Evolutionary conservation across 2,888 invertebrate genomes (phyloP).

Genomic region (Crematogaster levior): DNA sequence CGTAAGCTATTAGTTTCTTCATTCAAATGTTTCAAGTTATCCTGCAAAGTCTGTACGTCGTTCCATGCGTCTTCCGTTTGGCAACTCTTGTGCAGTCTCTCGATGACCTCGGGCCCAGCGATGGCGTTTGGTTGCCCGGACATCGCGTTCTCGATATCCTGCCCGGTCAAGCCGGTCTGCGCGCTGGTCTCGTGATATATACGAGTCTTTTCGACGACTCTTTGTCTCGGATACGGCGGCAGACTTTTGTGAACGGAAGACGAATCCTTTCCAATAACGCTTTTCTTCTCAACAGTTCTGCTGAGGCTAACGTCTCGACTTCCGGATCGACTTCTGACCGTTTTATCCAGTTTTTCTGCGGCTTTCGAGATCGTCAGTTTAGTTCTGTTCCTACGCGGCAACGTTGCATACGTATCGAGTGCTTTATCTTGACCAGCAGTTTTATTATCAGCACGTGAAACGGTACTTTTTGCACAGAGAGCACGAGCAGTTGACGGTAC

Average conservation of each 20-base stretch:
- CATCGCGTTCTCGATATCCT: constrained; percentile 91
- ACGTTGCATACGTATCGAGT: constrained; percentile 92
- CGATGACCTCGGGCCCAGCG: constrained; percentile 83
- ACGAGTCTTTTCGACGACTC: constrained; percentile 87
- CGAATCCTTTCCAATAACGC: constrained; percentile 74
- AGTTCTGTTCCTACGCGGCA: constrained; percentile 90
- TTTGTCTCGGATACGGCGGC: constrained; percentile 86
- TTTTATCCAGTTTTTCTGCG: constrained; percentile 65
- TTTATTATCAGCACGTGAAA: constrained; percentile 60
- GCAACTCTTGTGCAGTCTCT: constrained; percentile 87
- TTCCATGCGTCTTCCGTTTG: constrained; percentile 90
- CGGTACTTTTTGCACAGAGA: constrained; percentile 45
- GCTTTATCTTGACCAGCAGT: constrained; percentile 85
- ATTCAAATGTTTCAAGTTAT: constrained; percentile 86
- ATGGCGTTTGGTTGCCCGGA: constrained; percentile 87
- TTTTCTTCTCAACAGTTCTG: constrained; percentile 79
- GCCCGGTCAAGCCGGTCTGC: constrained; percentile 92
- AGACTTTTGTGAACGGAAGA: constrained; percentile 83
- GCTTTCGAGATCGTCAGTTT: constrained; percentile 69
- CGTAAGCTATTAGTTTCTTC: constrained; percentile 83
- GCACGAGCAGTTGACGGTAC: constrained; percentile 59
- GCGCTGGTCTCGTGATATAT: constrained; percentile 93
- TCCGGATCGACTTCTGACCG: constrained; percentile 85
- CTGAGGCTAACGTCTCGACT: constrained; percentile 86
- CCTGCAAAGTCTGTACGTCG: constrained; percentile 89